A percentile compares a stretch with the other conserved stretches of the same genome.
Evolutionary conservation across 37 sponge, comb jelly and placozoan species (phyloP).

Genomic region (Aphrocallistes beatrix): DNA sequence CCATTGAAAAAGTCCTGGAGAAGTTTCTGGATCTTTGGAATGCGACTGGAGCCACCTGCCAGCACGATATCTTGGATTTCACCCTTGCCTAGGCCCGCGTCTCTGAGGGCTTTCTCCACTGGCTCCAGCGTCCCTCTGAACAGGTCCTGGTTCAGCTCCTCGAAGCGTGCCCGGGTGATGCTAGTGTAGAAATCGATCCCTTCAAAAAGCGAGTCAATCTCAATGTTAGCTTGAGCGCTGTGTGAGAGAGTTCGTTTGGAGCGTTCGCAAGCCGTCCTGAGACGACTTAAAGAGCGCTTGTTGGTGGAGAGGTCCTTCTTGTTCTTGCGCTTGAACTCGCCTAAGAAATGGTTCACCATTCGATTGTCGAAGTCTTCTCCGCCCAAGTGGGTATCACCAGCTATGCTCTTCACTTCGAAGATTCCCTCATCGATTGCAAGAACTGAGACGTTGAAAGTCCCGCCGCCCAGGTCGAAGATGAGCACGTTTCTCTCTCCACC

Average conservation of each 20-base stretch:
- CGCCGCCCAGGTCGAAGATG: conserved; percentile 94
- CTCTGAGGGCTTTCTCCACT: conserved; percentile 72
- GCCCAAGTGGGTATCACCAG: conserved; percentile 94
- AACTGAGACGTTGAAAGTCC: conserved; percentile 92
- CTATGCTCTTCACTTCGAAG: conserved; percentile 91
- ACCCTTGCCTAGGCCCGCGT: conserved; percentile 68
- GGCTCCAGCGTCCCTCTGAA: conserved; percentile 87
- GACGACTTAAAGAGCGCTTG: conserved; percentile 69
- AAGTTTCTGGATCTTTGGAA: conserved; percentile 94
- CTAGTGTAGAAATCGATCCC: conserved; percentile 89
- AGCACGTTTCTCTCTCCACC: conserved; percentile 73
- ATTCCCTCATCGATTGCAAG: conserved; percentile 97
- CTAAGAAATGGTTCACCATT: conserved; percentile 75
- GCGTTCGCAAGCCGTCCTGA: conserved; percentile 84
- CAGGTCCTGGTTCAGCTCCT: conserved; percentile 79
- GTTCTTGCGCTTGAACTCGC: conserved; percentile 82
- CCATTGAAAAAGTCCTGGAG: conserved; percentile 91
- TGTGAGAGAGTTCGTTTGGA: conserved; percentile 89
- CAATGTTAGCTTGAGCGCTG: conserved; percentile 81
- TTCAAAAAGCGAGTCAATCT: conserved; percentile 82
- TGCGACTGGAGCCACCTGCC: conserved; percentile 96
- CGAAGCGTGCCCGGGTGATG: conserved; percentile 92
- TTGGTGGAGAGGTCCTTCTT: conserved; percentile 75
- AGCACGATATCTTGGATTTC: conserved; percentile 91
- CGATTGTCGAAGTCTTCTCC: conserved; percentile 97